Percentiles rank a stretch among this genome's conserved stretches.
phyloP scores from a whole-genome alignment of 2,888 invertebrate species.

The Tridacna crocea region DNA sequence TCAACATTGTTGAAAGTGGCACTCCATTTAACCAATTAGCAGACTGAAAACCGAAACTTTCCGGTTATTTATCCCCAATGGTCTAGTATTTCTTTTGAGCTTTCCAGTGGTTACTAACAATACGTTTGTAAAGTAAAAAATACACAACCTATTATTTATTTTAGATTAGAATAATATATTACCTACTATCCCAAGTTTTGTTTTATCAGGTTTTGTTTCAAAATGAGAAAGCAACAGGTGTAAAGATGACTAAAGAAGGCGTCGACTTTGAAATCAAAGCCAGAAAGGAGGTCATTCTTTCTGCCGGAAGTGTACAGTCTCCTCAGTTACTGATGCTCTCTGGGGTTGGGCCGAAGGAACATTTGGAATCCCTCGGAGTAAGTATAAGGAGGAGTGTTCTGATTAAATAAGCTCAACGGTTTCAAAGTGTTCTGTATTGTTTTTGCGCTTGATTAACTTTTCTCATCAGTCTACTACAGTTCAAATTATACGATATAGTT shows the following conservation, averaged over 20 bases:
- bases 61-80: not conserved
- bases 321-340: constrained; percentile 12
- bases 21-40: too few species aligned
- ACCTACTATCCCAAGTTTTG: too few species aligned
- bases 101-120: not conserved
- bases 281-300: constrained; percentile 1
- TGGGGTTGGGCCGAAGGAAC: constrained; percentile 16
- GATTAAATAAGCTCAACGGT: not conserved
- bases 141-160: not conserved
- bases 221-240: not conserved
- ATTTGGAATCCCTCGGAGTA: constrained; percentile 7
- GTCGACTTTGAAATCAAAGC: not conserved
- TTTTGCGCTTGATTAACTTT: not conserved
- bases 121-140: not conserved
- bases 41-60: too few species aligned
- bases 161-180: not conserved
- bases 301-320: constrained; percentile 17
- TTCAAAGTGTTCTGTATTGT: not conserved
- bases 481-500: not conserved
- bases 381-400: not conserved
- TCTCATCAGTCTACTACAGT: not conserved
- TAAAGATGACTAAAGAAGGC: not conserved
- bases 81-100: not conserved
- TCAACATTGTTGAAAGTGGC: too few species aligned
- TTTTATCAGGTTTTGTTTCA: not conserved